Percentiles rank a stretch among this genome's conserved stretches.
phyloP scores from a whole-genome alignment of 2,888 invertebrate species.

The Siphlonurus alternatus region DNA sequence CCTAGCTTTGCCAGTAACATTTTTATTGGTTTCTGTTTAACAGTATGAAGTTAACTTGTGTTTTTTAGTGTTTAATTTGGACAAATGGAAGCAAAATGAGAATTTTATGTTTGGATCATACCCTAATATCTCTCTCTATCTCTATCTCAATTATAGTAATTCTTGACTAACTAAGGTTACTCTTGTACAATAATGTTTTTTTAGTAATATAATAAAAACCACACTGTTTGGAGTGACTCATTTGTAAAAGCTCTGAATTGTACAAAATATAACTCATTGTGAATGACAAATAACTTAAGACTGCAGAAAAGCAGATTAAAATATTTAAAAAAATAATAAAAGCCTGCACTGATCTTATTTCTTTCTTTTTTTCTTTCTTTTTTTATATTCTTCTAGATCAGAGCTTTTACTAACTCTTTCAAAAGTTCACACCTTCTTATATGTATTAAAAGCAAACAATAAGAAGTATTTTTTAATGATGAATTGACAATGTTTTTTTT shows the following conservation, averaged over 20 bases:
- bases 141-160: no score
- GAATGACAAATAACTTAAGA: constrained; percentile 8
- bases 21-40: no score
- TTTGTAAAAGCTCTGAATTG: constrained; percentile 8
- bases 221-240: constrained; percentile 4
- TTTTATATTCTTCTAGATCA: not conserved
- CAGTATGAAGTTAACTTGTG: no score
- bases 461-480: not conserved
- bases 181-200: no score
- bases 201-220: constrained; percentile 8
- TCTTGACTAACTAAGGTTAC: no score
- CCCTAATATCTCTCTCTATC: no score
- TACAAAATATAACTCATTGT: constrained; percentile 6
- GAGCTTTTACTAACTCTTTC: constrained; percentile 4
- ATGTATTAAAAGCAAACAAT: not conserved
- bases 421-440: not conserved
- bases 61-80: no score
- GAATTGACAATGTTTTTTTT: not conserved
- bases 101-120: no score
- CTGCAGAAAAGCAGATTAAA: constrained; percentile 1
- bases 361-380: constrained; percentile 1
- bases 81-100: no score
- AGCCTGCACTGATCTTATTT: not conserved
- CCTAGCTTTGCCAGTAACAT: not conserved
- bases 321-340: not conserved